Evolutionary conservation across 2,888 invertebrate genomes (phyloP).

Genomic region (Standfussiana lucernea): DNA sequence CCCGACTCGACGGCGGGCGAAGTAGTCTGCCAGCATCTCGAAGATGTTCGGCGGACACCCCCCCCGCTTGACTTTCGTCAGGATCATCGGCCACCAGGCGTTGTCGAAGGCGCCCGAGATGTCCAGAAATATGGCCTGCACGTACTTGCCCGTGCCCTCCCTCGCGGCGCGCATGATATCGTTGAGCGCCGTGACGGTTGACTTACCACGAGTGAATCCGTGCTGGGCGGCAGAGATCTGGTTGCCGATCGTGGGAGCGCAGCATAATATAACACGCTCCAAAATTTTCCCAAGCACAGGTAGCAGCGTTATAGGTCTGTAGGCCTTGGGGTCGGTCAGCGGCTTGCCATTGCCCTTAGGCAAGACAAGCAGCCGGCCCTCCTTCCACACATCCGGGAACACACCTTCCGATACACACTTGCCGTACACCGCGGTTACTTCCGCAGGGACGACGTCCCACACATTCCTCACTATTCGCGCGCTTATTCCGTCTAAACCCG

Average conservation of each 20-base stretch:
- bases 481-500: slow-evolving; percentile 21
- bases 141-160: slow-evolving; percentile 39
- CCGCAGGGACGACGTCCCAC: slow-evolving; percentile 3
- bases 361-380: slow-evolving; percentile 54
- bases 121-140: slow-evolving; percentile 65
- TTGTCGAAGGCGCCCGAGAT: slow-evolving; percentile 72
- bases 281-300: slow-evolving; percentile 68
- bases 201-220: slow-evolving; percentile 64
- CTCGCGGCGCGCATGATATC: slow-evolving; percentile 1
- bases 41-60: slow-evolving; percentile 5
- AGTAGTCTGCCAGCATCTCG: too few relatives aligned
- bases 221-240: slow-evolving; percentile 64
- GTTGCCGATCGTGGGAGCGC: slow-evolving; percentile 46
- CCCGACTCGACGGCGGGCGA: too few relatives aligned
- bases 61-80: slow-evolving; percentile 59
- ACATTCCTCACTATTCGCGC: slow-evolving; percentile 22
- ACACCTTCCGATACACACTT: slow-evolving; percentile 45
- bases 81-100: slow-evolving; percentile 73
- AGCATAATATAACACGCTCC: slow-evolving; percentile 61
- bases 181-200: slow-evolving; percentile 66
- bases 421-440: slow-evolving; percentile 16
- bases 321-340: slow-evolving; percentile 58
- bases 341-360: slow-evolving; percentile 63
- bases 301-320: slow-evolving; percentile 68
- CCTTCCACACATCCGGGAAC: slow-evolving; percentile 66